Percentiles rank a stretch among this genome's conserved stretches.
phyloP scores from a whole-genome alignment of 2,797 vertebrate species.

The Potorous gilbertii region DNA sequence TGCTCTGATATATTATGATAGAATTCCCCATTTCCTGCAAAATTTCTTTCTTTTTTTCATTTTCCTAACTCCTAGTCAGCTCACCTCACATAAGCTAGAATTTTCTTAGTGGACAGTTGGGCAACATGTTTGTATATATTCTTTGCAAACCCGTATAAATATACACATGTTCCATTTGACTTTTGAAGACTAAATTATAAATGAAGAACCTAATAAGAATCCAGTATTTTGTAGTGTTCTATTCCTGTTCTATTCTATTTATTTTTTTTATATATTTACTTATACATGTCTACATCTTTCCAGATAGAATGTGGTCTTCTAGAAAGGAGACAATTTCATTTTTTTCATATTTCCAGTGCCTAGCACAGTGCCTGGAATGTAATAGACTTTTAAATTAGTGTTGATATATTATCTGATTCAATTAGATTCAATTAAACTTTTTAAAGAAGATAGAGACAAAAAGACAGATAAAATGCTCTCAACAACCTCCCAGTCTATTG shows the following conservation, averaged over 20 bases:
- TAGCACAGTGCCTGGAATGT: not conserved
- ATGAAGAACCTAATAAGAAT: not conserved
- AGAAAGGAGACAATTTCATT: not conserved
- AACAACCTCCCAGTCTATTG: not conserved
- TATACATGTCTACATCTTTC: not conserved
- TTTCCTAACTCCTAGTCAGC: conserved; percentile 30
- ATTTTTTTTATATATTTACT: not conserved
- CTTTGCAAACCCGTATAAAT: conserved; percentile 38
- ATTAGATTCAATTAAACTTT: not conserved
- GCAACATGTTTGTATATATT: conserved; percentile 61
- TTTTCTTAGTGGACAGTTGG: conserved; percentile 58
- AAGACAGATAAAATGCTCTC: not conserved
- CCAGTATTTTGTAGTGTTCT: not conserved
- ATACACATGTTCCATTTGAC: not conserved
- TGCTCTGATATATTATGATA: not conserved
- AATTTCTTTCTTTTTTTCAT: conserved; percentile 62
- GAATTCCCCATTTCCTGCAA: conserved; percentile 56
- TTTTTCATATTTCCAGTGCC: not conserved
- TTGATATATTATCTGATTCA: not conserved
- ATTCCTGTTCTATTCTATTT: not conserved
- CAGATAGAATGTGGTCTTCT: not conserved
- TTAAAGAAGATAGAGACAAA: not conserved
- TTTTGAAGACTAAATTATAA: conserved; percentile 28
- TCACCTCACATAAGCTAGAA: conserved; percentile 46
- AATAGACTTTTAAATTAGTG: not conserved